Percentiles rank a stretch among this genome's conserved stretches.
These are phyloP conservation scores for Paraescarpia echinospica DNA, from an alignment of 1,140 invertebrate species.

Conservation along the genomic window DNA sequence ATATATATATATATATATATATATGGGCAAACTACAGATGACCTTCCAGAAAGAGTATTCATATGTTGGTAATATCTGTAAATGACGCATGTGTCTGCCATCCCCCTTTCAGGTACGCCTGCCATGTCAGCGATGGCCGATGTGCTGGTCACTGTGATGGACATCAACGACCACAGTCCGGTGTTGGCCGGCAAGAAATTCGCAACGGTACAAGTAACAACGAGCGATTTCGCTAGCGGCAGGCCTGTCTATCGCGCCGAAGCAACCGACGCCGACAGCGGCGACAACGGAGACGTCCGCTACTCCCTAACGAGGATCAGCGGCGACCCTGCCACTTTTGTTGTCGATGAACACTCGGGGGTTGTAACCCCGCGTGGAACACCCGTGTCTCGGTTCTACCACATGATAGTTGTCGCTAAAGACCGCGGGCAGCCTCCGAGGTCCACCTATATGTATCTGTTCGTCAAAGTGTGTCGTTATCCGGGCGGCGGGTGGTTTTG, in stretches of 20 bases:
- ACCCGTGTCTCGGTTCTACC: not conserved
- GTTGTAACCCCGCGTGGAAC: not conserved
- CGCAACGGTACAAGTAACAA: not conserved
- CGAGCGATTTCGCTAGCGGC: not conserved
- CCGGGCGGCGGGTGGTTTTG: not conserved
- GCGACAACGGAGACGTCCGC: not conserved
- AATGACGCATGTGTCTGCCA: too few relatives aligned
- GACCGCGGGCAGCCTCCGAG: not conserved
- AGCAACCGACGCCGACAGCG: not conserved
- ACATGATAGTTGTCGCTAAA: not conserved
- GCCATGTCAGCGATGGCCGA: not conserved
- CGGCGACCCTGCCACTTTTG: not conserved
- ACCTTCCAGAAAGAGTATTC: too few relatives aligned
- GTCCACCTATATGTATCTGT: not conserved
- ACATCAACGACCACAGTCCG: not conserved
- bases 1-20: too few relatives aligned
- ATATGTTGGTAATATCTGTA: too few relatives aligned
- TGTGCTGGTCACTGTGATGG: not conserved
- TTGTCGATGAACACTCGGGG: not conserved
- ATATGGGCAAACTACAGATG: too few relatives aligned
- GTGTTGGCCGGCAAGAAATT: not conserved
- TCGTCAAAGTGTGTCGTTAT: not conserved
- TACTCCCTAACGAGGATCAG: not conserved
- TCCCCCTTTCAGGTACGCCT: not conserved
- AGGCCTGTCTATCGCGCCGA: not conserved